Base-by-base conservation (phyloP, 1,140 invertebrate species). In the Oryzaephilus surinamensis region DNA sequence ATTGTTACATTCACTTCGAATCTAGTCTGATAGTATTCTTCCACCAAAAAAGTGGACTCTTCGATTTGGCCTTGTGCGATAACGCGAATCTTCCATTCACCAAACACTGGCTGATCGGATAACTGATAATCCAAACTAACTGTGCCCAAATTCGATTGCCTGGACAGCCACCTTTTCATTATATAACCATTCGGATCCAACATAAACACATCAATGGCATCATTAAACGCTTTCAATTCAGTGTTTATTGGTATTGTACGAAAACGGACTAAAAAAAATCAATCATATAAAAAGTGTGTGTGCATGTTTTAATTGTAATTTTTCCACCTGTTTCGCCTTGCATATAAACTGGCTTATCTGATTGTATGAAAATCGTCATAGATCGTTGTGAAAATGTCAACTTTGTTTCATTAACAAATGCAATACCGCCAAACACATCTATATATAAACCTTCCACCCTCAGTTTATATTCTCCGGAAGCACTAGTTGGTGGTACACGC, bases 1-100 rank as follows among this genome's bases (percentile, higher is more conserved):
- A 94, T 91, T 0, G 89, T 95, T 0, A 97, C 89, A 63, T 97
- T 97, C 0, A 97, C 91, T 65, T 90, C 86, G 54, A 84, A 91
- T 41, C 86, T 67, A 0, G 84, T 88, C 60, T 93, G 89, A 67
- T 95, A 95, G 64, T 93, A 96, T 67, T 96, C 90, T 63, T 96
- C 89, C 0, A 97, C 89, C 3, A 76, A 58, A 61, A 96, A 95
- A 6, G 72, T 74, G 28, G 84, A 78, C 55, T 90, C 84, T 60
- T 92, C 85, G 27, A 85, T 65, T 63, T 92, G 84, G 17, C 84
- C 82, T 60, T 94, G 81, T 2, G 90, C 92, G 42, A 85, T 76
- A 0, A 95, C 83, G 43, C 81, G 73, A 39, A 97, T 87, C 8
- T 75, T 81, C 92, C 92, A 97, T 51, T 87, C 81, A 5, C 93